Evolutionary conservation across 2,113 vertebrate genomes (phyloP), one percentile per base, ranked within the genome.

Genomic region (Leucosticte australis): DNA sequence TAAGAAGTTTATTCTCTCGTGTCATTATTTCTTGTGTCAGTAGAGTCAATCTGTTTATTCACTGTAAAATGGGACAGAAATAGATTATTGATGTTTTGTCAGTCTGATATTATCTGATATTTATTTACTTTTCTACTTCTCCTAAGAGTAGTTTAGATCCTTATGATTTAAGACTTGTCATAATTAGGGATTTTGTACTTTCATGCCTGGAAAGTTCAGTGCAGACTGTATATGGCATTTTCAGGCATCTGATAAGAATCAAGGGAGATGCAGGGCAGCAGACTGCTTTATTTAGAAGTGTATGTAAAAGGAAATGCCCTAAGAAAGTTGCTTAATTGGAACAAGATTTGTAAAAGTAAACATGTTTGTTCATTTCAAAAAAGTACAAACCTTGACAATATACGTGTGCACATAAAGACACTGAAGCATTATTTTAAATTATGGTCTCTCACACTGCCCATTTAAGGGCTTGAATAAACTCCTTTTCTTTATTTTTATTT

Each of bases 261-360:
- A 94, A 76, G 65, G 22, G 73, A 94, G n/a, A 82, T 84, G 37
- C 20, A 64, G 53, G n/a, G 37, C 19, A 94, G 77, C 81, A 39
- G 77, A 69, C 23, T 53, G 49, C 62, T 97, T 89, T 95, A 89
- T 91, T 92, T 95, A 96, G 91, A 95, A 95, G 10, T 22, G 57
- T 79, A 62, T 83, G 63, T 91, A 84, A 89, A 95, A 94, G 68
- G 71, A 93, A 91, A 87, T 80, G 49, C 16, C 62, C 10, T n/a
- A 73, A 57, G 74, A 92, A 78, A 46, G 18, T 79, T 89, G 31
- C 35, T 76, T 39, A 55, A 13, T 26, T 76, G 57, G 56, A 94
- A 63, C 12, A 82, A 75, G 87, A 46, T 62, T 75, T 89, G 37
- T 37, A 68, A 89, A 76, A 35, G 16, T 35, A 93, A 92, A 57